Evolutionary conservation across 2,888 invertebrate species (phyloP), one percentile per base, ranked within the genome.

Genomic region (Drosophila hamatofila): DNA sequence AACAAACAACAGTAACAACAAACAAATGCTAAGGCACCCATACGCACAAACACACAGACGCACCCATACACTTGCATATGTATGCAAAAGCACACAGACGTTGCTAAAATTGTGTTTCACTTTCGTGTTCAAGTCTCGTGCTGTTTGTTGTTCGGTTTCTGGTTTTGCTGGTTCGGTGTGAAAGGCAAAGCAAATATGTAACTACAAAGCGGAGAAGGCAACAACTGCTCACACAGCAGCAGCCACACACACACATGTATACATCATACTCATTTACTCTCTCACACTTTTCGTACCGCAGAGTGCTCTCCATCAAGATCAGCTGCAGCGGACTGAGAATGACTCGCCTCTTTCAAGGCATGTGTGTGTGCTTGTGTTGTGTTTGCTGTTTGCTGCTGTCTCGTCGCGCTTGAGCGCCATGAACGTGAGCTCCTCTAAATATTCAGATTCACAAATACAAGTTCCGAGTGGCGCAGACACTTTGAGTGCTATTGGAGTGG

Each of bases 41-140:
- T 54, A 52, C 41, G 73, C 57, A 61, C 64, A 27, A 54, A 61
- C 55, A 63, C 41, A 59, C 25, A 65, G 52, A 59, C 33, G 8
- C 30, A 27, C 55, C 57, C 55, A 57, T 59, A 49, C 41, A 54
- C 52, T 41, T 56, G 51, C 46, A 56, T 41, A 51, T 69, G 51
- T 51, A 55, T 70, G 69, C 62, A 70, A 65, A 71, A 51, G 44
- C 37, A 52, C 30, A 61, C 37, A 59, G 46, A 65, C 71, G 35
- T 73, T 73, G 71, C 67, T 71, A 18, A 72, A 70, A 73, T 74
- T 75, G 72, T 81, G 79, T 88, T 88, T 88, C 84, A 88, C 89
- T 85, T 85, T 85, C 85, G 78, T 89, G 80, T 75, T 68, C 41
- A 63, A 77, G 88, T 84, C 84, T 88, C 87, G 84, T 85, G 88